phyloP scores from a whole-genome alignment of 2,113 vertebrate genomes.

The Jaculus jaculus region DNA sequence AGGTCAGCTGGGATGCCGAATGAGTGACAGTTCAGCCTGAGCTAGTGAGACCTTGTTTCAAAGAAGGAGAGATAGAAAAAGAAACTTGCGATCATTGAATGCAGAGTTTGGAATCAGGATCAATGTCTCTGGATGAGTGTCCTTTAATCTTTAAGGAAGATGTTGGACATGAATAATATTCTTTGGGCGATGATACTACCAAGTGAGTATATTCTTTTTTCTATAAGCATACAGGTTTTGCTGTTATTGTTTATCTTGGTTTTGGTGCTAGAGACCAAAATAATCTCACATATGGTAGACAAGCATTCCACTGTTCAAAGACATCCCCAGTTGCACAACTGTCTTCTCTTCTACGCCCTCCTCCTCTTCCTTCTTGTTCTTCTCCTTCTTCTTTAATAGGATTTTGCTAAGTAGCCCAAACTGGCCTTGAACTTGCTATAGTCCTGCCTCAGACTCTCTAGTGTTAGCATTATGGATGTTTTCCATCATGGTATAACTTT shows the following conservation, averaged over 20 bases:
- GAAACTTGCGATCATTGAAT: neutral
- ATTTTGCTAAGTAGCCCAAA: neutral
- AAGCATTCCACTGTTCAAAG: neutral
- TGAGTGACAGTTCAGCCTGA: too few relatives aligned
- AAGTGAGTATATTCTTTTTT: neutral
- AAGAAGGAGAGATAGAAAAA: neutral
- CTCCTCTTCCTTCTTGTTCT: fast-evolving
- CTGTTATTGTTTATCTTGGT: neutral
- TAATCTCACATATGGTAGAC: neutral
- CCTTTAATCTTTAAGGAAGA: neutral
- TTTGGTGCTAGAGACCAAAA: neutral
- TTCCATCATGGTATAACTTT: neutral
- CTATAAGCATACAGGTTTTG: neutral
- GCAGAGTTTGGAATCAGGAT: neutral
- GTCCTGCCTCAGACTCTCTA: neutral
- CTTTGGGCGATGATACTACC: neutral
- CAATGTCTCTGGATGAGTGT: neutral
- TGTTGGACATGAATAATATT: neutral
- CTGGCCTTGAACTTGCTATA: neutral
- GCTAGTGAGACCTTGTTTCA: too few relatives aligned
- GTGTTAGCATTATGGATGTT: neutral
- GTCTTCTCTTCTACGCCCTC: neutral
- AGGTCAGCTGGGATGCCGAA: too few relatives aligned
- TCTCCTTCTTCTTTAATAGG: neutral
- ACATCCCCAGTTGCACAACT: conserved; percentile 58